Evolutionary conservation across 1,140 invertebrate genomes (phyloP), one percentile per base, ranked within the genome.

Genomic region (Marisa cornuarietis): DNA sequence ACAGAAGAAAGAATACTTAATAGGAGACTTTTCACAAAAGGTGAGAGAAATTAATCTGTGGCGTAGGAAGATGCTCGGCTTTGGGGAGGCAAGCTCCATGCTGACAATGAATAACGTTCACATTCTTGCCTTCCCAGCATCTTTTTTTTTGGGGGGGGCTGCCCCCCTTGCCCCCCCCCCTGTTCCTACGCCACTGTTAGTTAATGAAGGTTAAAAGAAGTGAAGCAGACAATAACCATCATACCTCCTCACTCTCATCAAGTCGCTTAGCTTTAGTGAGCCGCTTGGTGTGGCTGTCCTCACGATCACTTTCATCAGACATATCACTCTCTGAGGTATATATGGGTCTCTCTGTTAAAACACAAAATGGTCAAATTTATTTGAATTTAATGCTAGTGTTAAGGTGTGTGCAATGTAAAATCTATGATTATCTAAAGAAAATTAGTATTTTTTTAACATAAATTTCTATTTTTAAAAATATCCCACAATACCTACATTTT

Each of bases 291-390:
- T 95, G 93, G 10, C 93, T 93, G 0, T 94, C 94, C 84, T 97
- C 96, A 85, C 96, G 94, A 85, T 97, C 96, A 0, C 96, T 97
- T 42, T 94, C 95, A 63, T 94, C 95, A 81, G 97, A 96, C 69
- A 96, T 96, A 82, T 98, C 96, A 0, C 86, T 88, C 81, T 88
- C 87, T 13, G 96, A 96, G 1, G 96, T 97, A 92, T 98, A 98
- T 89, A 98, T 89, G 13, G 87, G 89, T 31, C 88, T 87, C 52
- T 89, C 88, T 89, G 86, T 81, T 4, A 62, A 14, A 61, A 24
- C 54, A 75, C 58, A 11, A 8, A 86, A 78, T 72, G 71, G 6
- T 54, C 71, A 77, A 79, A 22, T 63, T 1, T n/a, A 83, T 69
- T 31, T 22, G 10, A 24, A n/a, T n/a, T n/a, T n/a, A 10, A 75